These are phyloP conservation scores for Blastomussa wellsi DNA, from an alignment of 92 coral and sea anemone species.

Conservation along the genomic window DNA sequence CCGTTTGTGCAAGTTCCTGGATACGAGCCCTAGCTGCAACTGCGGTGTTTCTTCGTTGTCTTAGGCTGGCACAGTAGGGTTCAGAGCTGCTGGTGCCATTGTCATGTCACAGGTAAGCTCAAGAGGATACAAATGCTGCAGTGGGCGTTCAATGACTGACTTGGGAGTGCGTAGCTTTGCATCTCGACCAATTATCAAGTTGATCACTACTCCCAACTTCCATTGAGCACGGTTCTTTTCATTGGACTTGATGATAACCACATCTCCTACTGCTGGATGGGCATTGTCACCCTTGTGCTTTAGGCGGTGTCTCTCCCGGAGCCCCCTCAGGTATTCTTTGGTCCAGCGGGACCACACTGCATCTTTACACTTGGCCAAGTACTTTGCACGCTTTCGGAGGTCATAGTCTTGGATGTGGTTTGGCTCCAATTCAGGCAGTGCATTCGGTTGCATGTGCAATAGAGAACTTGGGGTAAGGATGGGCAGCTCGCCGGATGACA, in stretches of 20 bases:
- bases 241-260: no score
- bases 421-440: constrained; percentile 39
- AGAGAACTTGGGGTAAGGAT: constrained; percentile 41
- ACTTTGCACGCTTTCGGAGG: constrained; percentile 28
- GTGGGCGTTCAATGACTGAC: constrained; percentile 30
- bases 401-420: constrained; percentile 25
- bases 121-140: constrained; percentile 39
- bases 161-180: constrained; percentile 44
- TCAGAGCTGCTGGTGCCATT: no score
- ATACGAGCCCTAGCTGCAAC: constrained; percentile 16
- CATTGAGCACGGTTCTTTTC: constrained; percentile 28
- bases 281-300: constrained; percentile 14
- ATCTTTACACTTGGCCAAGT: constrained; percentile 30
- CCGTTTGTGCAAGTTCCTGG: constrained; percentile 18
- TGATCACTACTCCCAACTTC: constrained; percentile 33
- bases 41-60: constrained; percentile 19
- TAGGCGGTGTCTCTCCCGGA: constrained; percentile 32
- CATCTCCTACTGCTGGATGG: constrained; percentile 29
- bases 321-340: constrained; percentile 31
- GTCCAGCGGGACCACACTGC: constrained; percentile 41
- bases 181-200: constrained; percentile 32
- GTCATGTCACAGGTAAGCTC: constrained; percentile 37
- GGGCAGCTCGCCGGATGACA: constrained; percentile 30
- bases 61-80: constrained; percentile 5
- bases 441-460: constrained; percentile 17